phyloP scores from a whole-genome alignment of 2,113 vertebrate species.

The Clarias macrocephalus region DNA sequence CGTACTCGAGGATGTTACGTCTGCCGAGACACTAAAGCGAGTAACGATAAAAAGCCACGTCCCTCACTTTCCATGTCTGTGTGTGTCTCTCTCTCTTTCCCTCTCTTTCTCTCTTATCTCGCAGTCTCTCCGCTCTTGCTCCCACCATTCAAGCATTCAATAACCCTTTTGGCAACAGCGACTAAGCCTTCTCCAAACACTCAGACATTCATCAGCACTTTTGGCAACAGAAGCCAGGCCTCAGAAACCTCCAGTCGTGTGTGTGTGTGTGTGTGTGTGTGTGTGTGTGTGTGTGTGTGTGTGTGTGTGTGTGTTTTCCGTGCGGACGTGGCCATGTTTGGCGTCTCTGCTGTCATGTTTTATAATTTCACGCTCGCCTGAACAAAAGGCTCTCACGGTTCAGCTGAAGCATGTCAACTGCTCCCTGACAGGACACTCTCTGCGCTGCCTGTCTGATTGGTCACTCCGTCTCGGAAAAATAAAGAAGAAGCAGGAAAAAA shows the following conservation, averaged over 20 bases:
- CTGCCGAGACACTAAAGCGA: not conserved
- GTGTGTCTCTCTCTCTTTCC: not conserved
- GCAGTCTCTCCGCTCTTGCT: not conserved
- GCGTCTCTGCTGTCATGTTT: conserved; percentile 59
- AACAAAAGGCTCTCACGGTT: conserved; percentile 56
- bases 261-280: not conserved
- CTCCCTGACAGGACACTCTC: conserved; percentile 48
- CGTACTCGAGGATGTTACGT: not conserved
- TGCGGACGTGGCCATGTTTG: conserved; percentile 51
- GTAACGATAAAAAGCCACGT: not conserved
- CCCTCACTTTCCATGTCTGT: not conserved
- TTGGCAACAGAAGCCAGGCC: conserved; percentile 2
- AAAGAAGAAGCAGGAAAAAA: conserved; percentile 11
- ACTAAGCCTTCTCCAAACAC: not conserved
- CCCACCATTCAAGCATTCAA: not conserved
- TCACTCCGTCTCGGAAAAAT: conserved; percentile 44
- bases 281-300: not conserved
- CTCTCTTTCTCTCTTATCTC: not conserved
- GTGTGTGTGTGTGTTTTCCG: not conserved
- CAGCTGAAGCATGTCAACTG: conserved; percentile 53
- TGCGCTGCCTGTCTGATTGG: conserved; percentile 49
- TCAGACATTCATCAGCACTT: conserved; percentile 36
- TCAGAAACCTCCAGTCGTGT: conserved; percentile 8
- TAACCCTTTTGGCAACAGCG: conserved; percentile 6
- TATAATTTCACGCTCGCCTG: conserved; percentile 61